Base-by-base conservation (phyloP, 1,140 invertebrate genomes). In the Drosophila neocordata region DNA sequence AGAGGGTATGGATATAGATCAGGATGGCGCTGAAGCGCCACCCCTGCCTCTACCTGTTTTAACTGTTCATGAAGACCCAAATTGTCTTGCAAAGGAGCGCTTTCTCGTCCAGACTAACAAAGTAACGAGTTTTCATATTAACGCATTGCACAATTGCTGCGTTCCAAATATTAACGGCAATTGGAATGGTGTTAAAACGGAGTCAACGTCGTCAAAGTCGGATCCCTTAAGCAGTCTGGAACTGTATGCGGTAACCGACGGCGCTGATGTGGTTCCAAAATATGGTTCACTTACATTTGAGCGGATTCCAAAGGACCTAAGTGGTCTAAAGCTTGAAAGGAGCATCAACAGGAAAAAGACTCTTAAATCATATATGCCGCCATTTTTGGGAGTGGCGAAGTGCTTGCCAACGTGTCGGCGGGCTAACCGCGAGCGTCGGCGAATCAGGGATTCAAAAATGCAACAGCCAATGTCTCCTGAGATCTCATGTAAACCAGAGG, bases 101-200 rank as follows among this genome's bases (percentile, higher is more conserved):
- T 92, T 88, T 53, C 70, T 89, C 34, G 60, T 80, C 31, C 78
- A 85, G 64, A 89, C 90, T 9, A 82, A 81, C 22, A 60, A 88
- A 48, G 79, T 91, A 6, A 87, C 77, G 4, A 70, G 80, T 58
- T 84, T 78, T 65, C 92, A 92, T 55, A 81, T 92, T 13, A 72
- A 91, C 63, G 78, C 77, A 3, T 76, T 92, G 24, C 92, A 92
- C 60, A 92, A 92, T 66, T 89, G 69, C 55, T 92, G 82, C 53
- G 79, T 92, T 66, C 77, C 91, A 58, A 93, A 94, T 76, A 92
- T 95, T 13, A 96, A 95, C 92, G 95, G 95, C 56, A 93, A 93
- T 75, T 93, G 92, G 90, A 93, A 95, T 88, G 69, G 77, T 58
- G 56, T 65, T 27, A 55, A 67, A 11, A 31, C 59, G 34, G 13